These are phyloP conservation scores for Sorex araneus DNA, from an alignment of 2,113 vertebrate genomes.

Conservation along the genomic window DNA sequence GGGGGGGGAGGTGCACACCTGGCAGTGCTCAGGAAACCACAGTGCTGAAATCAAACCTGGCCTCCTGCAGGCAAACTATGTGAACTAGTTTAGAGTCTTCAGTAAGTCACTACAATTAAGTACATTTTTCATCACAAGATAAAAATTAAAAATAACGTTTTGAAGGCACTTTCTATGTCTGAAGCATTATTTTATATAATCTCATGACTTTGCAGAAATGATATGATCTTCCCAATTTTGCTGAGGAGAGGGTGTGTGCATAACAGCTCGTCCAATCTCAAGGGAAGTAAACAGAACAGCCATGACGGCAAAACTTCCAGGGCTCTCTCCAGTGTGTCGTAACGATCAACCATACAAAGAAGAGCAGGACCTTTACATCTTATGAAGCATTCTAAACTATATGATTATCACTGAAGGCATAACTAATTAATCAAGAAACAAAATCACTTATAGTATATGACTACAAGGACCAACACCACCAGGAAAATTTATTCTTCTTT, in stretches of 20 bases:
- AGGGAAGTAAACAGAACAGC: background rate
- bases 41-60: too few relatives aligned
- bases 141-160: background rate
- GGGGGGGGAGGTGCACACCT: too few relatives aligned
- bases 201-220: background rate
- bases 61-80: too few relatives aligned
- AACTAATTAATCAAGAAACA: slow-evolving; percentile 38
- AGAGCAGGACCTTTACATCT: background rate
- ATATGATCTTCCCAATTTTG: background rate
- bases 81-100: background rate
- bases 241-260: background rate
- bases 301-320: background rate
- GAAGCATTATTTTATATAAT: background rate
- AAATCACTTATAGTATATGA: background rate
- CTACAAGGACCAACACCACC: slow-evolving; percentile 23
- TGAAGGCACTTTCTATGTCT: background rate
- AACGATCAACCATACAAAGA: background rate
- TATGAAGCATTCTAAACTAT: background rate
- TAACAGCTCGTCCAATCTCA: background rate
- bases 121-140: background rate
- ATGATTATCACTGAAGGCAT: background rate
- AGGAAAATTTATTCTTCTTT: background rate
- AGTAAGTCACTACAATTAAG: background rate
- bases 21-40: too few relatives aligned
- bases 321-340: background rate